Base-by-base conservation (phyloP, 2,113 vertebrate species). In the Actenoides lindsayi region DNA sequence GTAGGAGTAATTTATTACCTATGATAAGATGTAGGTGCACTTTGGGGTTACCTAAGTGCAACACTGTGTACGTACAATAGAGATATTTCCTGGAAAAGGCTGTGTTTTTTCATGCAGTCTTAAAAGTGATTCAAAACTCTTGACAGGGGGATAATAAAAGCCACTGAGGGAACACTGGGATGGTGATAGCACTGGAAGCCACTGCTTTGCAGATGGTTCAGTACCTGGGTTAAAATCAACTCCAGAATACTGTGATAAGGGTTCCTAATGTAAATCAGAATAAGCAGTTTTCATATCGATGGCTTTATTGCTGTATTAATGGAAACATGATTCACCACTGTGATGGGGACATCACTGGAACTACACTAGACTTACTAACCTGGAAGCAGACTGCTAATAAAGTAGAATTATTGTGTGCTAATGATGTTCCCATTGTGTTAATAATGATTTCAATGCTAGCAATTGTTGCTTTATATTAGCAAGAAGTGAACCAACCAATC, bases 251-350 rank as follows among this genome's bases (percentile, higher is more conserved):
- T 69, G 59, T 57, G 70, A 71, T 87, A 94, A 96, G 89, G 6
- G 13, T 94, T 92, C 54, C 51, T 97, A 91, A 97, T 70, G 69
- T 89, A 76, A 96, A 92, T 96, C 76, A 95, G 91, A 96, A 90
- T 77, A 84, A 96, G n/a, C 51, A 94, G 37, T 96, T 96, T 98
- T 97, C 77, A 74, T 97, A 88, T 96, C 96, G 94, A 94, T 96
- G 71, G 31, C 37, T 97, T 98, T 94, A 81, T 95, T 84, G 37
- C 68, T 94, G 21, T 85, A 94, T 96, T 96, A 96, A 79, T 97
- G 93, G 96, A 97, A 96, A 95, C 57, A 90, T 31, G 84, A 87
- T 96, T 96, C 53, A 65, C 80, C 60, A 56, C 60, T 76, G 31
- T 94, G 92, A 88, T 87, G 48, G 87, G 80, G 77, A 83, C 83